phyloP scores from a whole-genome alignment of 2,888 invertebrate species.

The Drosophila recens region DNA sequence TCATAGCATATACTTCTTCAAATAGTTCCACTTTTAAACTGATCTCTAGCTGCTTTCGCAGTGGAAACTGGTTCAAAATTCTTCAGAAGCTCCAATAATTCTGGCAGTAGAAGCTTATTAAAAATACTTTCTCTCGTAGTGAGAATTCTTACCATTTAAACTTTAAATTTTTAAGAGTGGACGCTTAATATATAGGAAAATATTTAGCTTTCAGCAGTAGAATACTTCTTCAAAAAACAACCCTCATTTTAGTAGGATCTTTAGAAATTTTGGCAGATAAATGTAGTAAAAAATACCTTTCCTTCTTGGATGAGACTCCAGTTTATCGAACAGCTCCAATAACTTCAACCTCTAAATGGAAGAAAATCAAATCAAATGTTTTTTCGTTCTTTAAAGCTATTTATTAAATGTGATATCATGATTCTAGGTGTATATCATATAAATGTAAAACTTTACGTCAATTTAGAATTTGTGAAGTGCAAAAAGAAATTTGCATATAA shows the following conservation, averaged over 20 bases:
- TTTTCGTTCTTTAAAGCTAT: constrained; percentile 12
- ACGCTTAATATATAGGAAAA: no score
- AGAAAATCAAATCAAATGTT: constrained; percentile 6
- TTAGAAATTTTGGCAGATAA: neutral
- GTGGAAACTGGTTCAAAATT: neutral
- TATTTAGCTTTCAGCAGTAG: no score
- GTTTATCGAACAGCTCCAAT: neutral
- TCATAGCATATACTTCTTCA: neutral
- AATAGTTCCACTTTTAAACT: neutral
- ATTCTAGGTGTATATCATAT: constrained; percentile 22
- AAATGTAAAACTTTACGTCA: constrained; percentile 5
- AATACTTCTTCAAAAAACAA: neutral
- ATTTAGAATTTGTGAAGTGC: constrained; percentile 17
- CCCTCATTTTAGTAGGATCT: neutral
- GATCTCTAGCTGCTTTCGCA: neutral
- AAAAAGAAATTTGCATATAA: constrained; percentile 13
- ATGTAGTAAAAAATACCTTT: neutral
- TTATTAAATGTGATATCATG: constrained; percentile 17
- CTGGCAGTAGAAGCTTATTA: neutral
- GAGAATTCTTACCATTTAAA: no score
- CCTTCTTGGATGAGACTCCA: neutral
- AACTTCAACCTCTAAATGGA: neutral
- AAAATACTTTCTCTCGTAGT: no score
- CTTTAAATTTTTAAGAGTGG: no score
- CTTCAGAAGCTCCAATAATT: neutral